Base-by-base conservation (phyloP, 1,140 invertebrate genomes). In the Metopolophium dirhodum region DNA sequence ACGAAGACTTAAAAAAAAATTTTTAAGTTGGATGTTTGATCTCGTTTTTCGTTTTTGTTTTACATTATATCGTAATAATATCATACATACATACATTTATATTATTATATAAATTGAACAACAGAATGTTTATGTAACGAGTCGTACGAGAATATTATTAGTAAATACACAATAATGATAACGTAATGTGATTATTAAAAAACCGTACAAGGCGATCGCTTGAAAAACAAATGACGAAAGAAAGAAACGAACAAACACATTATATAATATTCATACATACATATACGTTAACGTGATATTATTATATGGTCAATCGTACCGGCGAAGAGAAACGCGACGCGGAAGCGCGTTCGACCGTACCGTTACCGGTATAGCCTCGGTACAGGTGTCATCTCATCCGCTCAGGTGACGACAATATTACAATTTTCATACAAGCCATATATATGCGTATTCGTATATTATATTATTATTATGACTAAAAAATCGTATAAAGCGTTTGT, bases 401-500 rank as follows among this genome's bases (percentile, higher is more conserved):
- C 26, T 35, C 9, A 4, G 49, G 45, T 85, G 45, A 92, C 85
- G 54, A 92, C 37, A n/a, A 57, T 37, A 91, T 68, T 68, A 77
- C 61, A n/a, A n/a, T 54, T 85, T 54, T 85, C 37, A 85, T 92
- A 92, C 91, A 57, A 85, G 82, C 91, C 54, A 85, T 61, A 61
- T 61, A 57, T 57, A 57, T 57, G 23, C 23, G 23, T 30, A 61
- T 61, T 26, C 57, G 57, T 61, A 61, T 30, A 68, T n/a, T 11
- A 68, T 68, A 68, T 68, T n/a, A 68, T 68, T n/a, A 77, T n/a
- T 77, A 77, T 77, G 61, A 85, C 77, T 85, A 92, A 77, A 68
- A 68, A 92, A 83, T 85, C 54, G 91, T 92, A 85, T 92, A 92
- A 92, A 92, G 91, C 91, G 91, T 92, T 92, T 85, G 91, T 92